phyloP scores from a whole-genome alignment of 2,113 vertebrate genomes.

The Hepsetus odoe region DNA sequence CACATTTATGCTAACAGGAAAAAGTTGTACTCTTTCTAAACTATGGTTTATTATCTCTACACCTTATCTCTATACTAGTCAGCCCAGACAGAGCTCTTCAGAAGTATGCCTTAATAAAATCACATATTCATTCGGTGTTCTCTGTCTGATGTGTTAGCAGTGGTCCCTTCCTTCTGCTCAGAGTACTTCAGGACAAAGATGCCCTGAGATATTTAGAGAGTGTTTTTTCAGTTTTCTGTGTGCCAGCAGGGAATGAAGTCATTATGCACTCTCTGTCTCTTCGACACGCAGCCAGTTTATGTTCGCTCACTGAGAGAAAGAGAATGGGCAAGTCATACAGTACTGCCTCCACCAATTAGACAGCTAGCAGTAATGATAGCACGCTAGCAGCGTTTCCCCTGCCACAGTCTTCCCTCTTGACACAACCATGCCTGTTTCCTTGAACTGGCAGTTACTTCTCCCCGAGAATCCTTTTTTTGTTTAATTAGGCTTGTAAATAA shows the following conservation, averaged over 20 bases:
- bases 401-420: conserved; percentile 65
- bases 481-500: conserved; percentile 86
- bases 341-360: conserved; percentile 68
- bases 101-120: not conserved
- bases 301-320: conserved; percentile 27
- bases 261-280: conserved; percentile 39
- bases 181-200: conserved; percentile 23
- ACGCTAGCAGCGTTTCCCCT: conserved; percentile 53
- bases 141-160: not conserved
- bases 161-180: not conserved
- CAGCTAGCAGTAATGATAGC: conserved; percentile 53
- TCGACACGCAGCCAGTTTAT: conserved; percentile 17
- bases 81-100: not conserved
- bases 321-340: conserved; percentile 31
- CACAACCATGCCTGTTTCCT: conserved; percentile 69
- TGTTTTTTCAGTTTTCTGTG: conserved; percentile 18
- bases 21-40: too few species aligned
- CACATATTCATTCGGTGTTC: not conserved
- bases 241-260: conserved; percentile 7
- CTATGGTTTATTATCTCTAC: not conserved
- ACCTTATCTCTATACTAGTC: not conserved
- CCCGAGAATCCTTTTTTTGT: conserved; percentile 71
- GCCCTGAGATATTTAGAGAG: conserved; percentile 34
- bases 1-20: too few species aligned
- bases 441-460: conserved; percentile 69